Base-by-base conservation (phyloP, 2,797 vertebrate genomes). In the Ciconia nigra region DNA sequence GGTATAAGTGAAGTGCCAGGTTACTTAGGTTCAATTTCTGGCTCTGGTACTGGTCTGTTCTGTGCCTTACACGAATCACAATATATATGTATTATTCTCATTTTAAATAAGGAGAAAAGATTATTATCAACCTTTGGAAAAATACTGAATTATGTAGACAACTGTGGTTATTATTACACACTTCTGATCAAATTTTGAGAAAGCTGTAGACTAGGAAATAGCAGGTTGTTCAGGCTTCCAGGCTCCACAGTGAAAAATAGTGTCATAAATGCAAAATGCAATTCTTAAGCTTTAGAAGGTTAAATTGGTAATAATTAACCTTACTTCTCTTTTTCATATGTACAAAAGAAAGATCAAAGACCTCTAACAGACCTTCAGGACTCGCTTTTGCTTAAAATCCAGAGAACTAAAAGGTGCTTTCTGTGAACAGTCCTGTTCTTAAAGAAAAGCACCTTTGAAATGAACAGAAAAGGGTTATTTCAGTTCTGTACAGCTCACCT, bases 291-390 rank as follows among this genome's bases (percentile, higher is more conserved):
- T 82, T 80, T 57, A 87, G 61, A 89, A 80, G 33, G 49, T 46
- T 67, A 65, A 79, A 92, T 20, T 87, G 24, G 17, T 66, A 92
- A 94, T 77, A 92, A 93, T 83, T 80, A 95, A 92, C 55, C 35
- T 82, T 89, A 55, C 33, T 92, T 83, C 66, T 95, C 28, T 62
- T 87, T 93, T 87, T 77, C 39, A 52, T 65, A 83, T 29, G 57
- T 85, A 76, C 62, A 79, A 95, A 95, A 90, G 57, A 91, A 72
- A 94, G 80, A 95, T 89, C 82, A 93, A 96, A 94, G 82, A 70
- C 67, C 62, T 88, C 24, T 80, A 88, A 79, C 3, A 95, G 83
- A 71, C 57, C 29, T 51, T 84, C 59, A 91, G 72, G 62, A 66
- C 46, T 92, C 93, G 52, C 10, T 92, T 89, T 90, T 88, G n/a